Base-by-base conservation (phyloP, 2,113 vertebrate species). In the Periophthalmus modestus region DNA sequence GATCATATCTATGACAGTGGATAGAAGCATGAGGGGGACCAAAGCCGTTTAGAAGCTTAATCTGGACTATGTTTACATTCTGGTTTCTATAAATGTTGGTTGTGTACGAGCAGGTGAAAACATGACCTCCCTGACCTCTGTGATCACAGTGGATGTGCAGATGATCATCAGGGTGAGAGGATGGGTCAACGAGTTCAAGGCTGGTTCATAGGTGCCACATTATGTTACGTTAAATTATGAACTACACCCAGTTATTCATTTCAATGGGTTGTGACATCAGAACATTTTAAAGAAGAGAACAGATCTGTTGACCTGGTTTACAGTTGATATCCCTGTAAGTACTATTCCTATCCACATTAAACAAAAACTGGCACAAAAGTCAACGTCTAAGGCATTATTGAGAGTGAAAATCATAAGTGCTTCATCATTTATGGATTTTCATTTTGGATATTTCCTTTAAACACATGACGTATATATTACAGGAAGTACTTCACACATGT, bases 1-100 rank as follows among this genome's bases (percentile, higher is more conserved):
- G 66, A 54, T 65, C 78, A 74, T 66, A 2, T 72, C 4, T 68
- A 69, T 79, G 68, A 81, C 65, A 61, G 23, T 75, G 39, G 47
- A 63, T 57, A 62, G 23, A 15, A 78, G 19, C 15, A 36, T 58
- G 36, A 70, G 4, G 13, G 28, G 57, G 13, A 59, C 57, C 21
- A 69, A 58, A 58, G 24, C 62, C 43, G 43, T 76, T 78, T 72
- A 72, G 47, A 24, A n/a, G 72, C 47, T 36, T 43, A 59, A 23
- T 28, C 5, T 48, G 13, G 21, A 54, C 77, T 39, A 24, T 6
- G 14, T 2, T 15, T 5, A 74, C 16, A 19, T 23, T 28, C 14
- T 3, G 0, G 16, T 65, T 43, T 75, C 33, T 61, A 63, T 73
- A 33, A 55, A 10, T 55, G 52, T 19, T 55, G 52, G 19, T 43